Conservation (phyloP, 2,797 vertebrate species). For the Halcyon smyrnensis region DNA sequence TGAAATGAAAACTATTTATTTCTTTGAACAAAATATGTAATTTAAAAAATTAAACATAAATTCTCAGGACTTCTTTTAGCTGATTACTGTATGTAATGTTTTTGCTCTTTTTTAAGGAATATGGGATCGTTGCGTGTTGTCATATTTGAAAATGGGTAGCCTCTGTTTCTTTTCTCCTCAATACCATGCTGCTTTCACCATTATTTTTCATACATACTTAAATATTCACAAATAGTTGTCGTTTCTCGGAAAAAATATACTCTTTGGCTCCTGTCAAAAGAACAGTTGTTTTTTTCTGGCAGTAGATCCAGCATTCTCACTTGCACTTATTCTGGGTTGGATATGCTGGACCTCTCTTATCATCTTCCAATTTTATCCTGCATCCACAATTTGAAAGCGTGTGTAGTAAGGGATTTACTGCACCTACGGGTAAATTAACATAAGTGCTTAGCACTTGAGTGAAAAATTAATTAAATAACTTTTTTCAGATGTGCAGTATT, state of each 20-base stretch:
- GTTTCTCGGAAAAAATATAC: neutral
- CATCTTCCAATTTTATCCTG: neutral
- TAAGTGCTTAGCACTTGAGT: neutral
- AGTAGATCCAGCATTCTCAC: neutral
- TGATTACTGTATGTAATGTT: neutral
- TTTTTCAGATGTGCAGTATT: neutral
- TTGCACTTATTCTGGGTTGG: neutral
- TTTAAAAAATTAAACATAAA: neutral
- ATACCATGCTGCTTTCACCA: neutral
- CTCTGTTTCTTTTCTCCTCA: neutral
- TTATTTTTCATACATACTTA: neutral
- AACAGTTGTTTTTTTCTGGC: neutral
- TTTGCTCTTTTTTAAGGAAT: neutral
- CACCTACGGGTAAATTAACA: neutral
- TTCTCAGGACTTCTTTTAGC: neutral
- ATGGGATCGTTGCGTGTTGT: rapidly evolving
- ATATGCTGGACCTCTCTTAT: neutral
- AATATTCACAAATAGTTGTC: neutral
- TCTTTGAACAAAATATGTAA: neutral
- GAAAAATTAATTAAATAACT: neutral
- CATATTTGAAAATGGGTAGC: neutral
- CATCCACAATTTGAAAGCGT: neutral
- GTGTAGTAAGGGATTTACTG: neutral
- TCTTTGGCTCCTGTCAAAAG: neutral
- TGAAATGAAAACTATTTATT: neutral